These are phyloP conservation scores for Gallinago nigripennis DNA, from an alignment of 2,797 vertebrate species.

Conservation along the genomic window DNA sequence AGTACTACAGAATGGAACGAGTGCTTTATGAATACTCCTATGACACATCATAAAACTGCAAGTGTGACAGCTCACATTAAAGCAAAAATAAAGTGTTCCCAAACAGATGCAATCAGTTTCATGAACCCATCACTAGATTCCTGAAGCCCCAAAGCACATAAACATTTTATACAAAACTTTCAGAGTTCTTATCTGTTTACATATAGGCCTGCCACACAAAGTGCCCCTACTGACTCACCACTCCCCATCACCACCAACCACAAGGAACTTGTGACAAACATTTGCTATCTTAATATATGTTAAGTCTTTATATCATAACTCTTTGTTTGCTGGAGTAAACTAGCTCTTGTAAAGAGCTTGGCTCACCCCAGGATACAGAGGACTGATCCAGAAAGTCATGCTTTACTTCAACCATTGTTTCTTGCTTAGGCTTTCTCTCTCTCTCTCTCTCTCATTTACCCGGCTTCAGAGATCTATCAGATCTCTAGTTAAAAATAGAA, in stretches of 20 bases:
- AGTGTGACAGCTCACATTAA: not conserved
- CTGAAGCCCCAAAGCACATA: not conserved
- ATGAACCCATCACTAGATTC: not conserved
- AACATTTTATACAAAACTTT: not conserved
- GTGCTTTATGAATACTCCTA: not conserved
- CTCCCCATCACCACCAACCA: not conserved
- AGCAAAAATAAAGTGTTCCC: not conserved
- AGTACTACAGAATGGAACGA: not conserved
- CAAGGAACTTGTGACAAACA: not conserved
- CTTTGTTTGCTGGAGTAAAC: not conserved
- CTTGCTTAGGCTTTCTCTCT: not conserved
- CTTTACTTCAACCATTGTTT: not conserved
- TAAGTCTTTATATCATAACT: not conserved
- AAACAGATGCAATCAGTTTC: not conserved
- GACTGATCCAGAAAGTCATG: not conserved
- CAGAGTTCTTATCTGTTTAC: not conserved
- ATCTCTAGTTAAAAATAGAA: not conserved
- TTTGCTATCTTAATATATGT: not conserved
- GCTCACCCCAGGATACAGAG: not conserved
- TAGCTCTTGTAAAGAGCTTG: not conserved
- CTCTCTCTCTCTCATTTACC: not conserved
- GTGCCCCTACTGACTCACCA: not conserved
- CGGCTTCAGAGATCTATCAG: not conserved
- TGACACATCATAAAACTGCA: not conserved
- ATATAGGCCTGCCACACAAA: not conserved